Percentiles rank a stretch among this genome's conserved stretches.
phyloP scores from a whole-genome alignment of 2,797 vertebrate species.

The Vultur gryphus region DNA sequence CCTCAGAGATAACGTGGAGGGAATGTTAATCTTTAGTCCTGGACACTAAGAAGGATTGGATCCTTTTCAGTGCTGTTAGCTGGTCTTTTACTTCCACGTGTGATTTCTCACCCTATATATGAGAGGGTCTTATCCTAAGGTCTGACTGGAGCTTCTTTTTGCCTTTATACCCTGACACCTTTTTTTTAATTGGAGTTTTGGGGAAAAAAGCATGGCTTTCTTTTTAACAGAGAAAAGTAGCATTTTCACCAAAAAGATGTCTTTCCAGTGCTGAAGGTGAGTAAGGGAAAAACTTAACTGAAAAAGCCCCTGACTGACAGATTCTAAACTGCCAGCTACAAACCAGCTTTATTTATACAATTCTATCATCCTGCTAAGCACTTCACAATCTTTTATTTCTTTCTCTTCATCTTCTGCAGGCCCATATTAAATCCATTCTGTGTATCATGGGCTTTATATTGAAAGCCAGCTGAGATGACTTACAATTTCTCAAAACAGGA shows the following conservation, averaged over 20 bases:
- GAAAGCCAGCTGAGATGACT: neutral
- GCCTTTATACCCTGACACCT: rapidly evolving
- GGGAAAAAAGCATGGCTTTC: rapidly evolving
- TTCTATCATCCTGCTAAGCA: neutral
- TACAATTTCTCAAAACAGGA: neutral
- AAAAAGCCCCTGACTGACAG: neutral
- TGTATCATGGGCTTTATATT: neutral
- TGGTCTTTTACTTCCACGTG: neutral
- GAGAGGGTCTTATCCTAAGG: neutral
- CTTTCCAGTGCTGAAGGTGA: neutral
- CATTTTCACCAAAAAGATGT: neutral
- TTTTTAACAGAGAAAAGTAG: neutral
- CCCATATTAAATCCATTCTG: neutral
- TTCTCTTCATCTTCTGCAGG: neutral
- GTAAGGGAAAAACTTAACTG: neutral
- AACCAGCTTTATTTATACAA: neutral
- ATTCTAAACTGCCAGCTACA: neutral
- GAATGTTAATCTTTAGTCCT: neutral
- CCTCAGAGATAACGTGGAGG: rapidly evolving
- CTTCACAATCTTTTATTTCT: neutral
- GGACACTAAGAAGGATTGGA: neutral
- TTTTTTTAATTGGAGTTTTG: neutral
- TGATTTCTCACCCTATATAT: rapidly evolving
- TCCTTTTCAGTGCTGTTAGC: neutral
- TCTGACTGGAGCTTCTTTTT: neutral